Base-by-base conservation (phyloP, 2,113 vertebrate genomes). In the Lophius piscatorius region DNA sequence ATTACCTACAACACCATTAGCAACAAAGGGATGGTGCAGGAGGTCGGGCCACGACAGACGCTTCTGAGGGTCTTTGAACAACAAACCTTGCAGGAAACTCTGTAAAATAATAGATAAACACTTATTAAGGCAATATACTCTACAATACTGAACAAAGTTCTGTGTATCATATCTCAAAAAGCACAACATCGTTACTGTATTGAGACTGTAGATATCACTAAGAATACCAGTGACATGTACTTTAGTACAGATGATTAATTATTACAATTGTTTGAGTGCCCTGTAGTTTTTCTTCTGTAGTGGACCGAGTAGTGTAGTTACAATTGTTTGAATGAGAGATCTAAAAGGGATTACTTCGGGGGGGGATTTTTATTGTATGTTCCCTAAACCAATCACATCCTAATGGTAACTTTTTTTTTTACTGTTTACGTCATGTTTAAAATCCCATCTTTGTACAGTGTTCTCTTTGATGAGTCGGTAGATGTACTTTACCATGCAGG, bases 41-140 rank as follows among this genome's bases (percentile, higher is more conserved):
- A 99, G 91, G 41, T 93, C 91, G 3, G 97, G 96, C 97, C 97
- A 99, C 0, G 95, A 92, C 56, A 99, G 82, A 9, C 97, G 93
- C 70, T 94, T 91, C 45, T 65, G 72, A 0, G 96, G 93, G 41
- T 99, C 94, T 91, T 99, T 99, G 69, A 90, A 98, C 41, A 99
- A 83, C 31, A 99, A 90, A 33, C 97, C 97, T 75, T 97, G 94
- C 38, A 99, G 87, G 74, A 99, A 98, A 82, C 85, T 95, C 97
- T 99, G 74, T 24, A 40, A 45, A 63, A 72, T 4, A 59, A 34
- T 6, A 52, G 24, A 62, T 51, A 34, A 45, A 9, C 21, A 34
- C 4, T 21, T 6, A 22, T 21, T 12, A 42, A n/a, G 14, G 20
- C 5, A 21, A 54, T n/a, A 59, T 23, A 28, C 6, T 10, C 29